phyloP scores from a whole-genome alignment of 1,140 invertebrate species.

The Eubasilissa regina region DNA sequence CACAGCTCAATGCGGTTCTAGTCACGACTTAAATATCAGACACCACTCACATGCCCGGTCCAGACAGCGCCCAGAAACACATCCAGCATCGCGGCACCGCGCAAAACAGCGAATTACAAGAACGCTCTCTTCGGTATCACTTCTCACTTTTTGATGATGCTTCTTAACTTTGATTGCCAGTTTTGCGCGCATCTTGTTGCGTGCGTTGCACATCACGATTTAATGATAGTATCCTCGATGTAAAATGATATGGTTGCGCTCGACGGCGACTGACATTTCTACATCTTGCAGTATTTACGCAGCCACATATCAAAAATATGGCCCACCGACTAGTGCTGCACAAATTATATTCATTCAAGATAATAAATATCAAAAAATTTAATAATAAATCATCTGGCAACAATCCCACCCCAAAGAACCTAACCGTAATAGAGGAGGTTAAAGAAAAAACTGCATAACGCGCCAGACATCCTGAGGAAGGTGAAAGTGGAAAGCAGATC shows the following conservation, averaged over 20 bases:
- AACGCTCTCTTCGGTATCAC: not conserved
- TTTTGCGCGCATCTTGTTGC: not conserved
- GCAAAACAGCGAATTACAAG: not conserved
- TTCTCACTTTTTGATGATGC: not conserved
- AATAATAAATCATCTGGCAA: too few relatives aligned
- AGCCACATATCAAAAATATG: constrained; percentile 15
- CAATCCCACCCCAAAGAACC: too few relatives aligned
- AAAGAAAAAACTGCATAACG: too few relatives aligned
- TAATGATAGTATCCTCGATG: constrained; percentile 17
- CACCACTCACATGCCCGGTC: constrained; percentile 13
- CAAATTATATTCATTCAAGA: too few relatives aligned
- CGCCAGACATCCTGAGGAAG: too few relatives aligned
- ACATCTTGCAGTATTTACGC: not conserved
- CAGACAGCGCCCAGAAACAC: not conserved
- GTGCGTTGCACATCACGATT: constrained; percentile 6
- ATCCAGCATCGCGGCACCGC: not conserved
- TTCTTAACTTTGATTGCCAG: not conserved
- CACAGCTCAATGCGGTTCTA: constrained; percentile 22
- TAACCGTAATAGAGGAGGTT: too few relatives aligned
- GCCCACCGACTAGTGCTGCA: not conserved
- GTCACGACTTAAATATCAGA: constrained; percentile 32
- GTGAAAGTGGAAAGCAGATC: too few relatives aligned
- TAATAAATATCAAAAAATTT: too few relatives aligned
- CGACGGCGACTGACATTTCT: not conserved
- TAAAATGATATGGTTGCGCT: constrained; percentile 8